Conservation (phyloP, 2,797 vertebrate species). For the Silurus aristotelis region DNA sequence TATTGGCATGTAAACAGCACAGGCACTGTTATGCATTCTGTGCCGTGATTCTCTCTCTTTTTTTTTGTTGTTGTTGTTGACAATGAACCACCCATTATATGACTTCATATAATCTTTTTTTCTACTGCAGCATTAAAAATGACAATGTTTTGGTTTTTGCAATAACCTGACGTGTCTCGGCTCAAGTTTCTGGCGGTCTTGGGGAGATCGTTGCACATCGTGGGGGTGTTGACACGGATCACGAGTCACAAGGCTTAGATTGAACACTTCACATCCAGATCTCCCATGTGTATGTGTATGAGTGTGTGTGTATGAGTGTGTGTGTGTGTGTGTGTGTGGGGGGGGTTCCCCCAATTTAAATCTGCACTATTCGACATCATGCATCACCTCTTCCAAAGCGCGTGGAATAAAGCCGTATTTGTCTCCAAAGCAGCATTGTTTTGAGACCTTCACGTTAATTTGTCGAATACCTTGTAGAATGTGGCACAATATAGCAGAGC, state of each 20-base stretch:
- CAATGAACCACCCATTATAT: slow-evolving; percentile 97
- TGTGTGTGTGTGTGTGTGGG: background rate
- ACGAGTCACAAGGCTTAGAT: background rate
- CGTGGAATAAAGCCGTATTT: background rate
- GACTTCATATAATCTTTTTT: slow-evolving; percentile 99
- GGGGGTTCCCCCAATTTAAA: slow-evolving; percentile 21
- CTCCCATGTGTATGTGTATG: background rate
- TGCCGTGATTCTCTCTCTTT: slow-evolving; percentile 78
- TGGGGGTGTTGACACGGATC: slow-evolving; percentile 8
- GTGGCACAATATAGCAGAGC: slow-evolving; percentile 48
- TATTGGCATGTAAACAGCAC: slow-evolving; percentile 99
- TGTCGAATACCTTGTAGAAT: slow-evolving; percentile 61
- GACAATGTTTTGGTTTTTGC: slow-evolving; percentile 85
- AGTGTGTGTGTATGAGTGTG: too few species aligned
- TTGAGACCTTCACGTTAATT: slow-evolving; percentile 23
- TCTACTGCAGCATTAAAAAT: slow-evolving; percentile 99
- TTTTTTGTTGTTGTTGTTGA: slow-evolving; percentile 90
- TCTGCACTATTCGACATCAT: background rate
- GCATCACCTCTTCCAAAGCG: background rate
- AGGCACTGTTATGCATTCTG: slow-evolving; percentile 94
- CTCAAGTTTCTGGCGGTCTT: slow-evolving; percentile 76
- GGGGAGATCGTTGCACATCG: slow-evolving; percentile 9
- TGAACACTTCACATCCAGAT: background rate
- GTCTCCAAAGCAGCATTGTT: slow-evolving; percentile 19
- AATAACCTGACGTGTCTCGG: slow-evolving; percentile 83